Evolutionary conservation across 2,113 vertebrate genomes (phyloP), one percentile per base, ranked within the genome.

Genomic region (Pollachius pollachius): DNA sequence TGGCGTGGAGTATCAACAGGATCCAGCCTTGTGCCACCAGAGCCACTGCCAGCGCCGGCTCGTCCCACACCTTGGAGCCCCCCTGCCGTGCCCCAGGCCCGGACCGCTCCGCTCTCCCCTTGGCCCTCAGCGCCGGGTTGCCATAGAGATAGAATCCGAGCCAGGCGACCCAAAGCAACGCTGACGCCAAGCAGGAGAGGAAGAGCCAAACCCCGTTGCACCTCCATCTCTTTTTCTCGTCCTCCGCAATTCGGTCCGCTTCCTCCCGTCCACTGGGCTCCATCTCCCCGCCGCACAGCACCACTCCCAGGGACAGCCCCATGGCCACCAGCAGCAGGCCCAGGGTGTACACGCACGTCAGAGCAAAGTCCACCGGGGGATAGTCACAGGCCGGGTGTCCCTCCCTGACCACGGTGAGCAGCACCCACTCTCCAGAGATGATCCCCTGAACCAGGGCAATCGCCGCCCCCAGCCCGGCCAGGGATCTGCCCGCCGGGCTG

Each of bases 111-210:
- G 73, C 79, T 30, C 54, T 81, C 15, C 79, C 83, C 25, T 76
- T 84, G 2, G 41, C 74, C 52, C 74, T 90, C 19, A 95, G 76
- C 25, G 85, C 78, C 0, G 89, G 83, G 0, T 95, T 95, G 63
- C 95, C 96, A 0, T 95, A 97, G 6, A 99, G 95, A 74, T 99
- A 99, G 92, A 99, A 96, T 65, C 94, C 94, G 75, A 97, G 88
- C 97, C 97, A 99, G 74, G 95, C 94, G 0, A 94, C 94, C 97
- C 97, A 99, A 27, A 99, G 92, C 70, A 99, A 79, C 21, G 94
- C 76, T 1, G 96, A 97, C 2, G 95, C 89, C 19, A 97, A 86
- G 58, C 94, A 92, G 0, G 96, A 94, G 72, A 97, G 75, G 77
- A 98, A 94, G 67, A 99, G 89, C 91, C 96, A 97, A 34, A 93